Percentiles rank a stretch among this genome's conserved stretches.
phyloP scores from a whole-genome alignment of 1,140 invertebrate genomes.

The Neuroterus valhalla region DNA sequence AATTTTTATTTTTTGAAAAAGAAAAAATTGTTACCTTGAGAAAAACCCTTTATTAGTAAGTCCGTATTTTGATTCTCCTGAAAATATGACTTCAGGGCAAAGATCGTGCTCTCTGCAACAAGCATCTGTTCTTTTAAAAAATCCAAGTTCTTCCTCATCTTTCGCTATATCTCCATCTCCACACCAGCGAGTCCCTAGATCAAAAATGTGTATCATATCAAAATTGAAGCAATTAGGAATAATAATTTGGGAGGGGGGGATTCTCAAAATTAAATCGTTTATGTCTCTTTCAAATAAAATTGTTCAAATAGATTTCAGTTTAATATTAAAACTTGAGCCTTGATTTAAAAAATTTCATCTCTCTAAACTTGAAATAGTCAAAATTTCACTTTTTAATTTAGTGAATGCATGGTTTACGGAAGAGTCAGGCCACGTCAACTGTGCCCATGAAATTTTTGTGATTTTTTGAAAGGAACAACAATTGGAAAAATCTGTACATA shows the following conservation, averaged over 20 bases:
- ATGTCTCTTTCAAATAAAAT: too few species aligned
- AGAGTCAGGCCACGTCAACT: too few species aligned
- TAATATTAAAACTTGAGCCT: too few species aligned
- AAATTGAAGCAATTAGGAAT: neutral
- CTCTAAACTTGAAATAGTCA: too few species aligned
- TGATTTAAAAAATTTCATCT: too few species aligned
- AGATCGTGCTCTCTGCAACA: slow-evolving; percentile 41
- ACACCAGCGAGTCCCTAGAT: slow-evolving; percentile 42
- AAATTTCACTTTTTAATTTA: too few species aligned
- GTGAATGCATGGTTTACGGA: too few species aligned
- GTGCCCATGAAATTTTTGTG: too few species aligned
- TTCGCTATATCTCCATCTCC: slow-evolving; percentile 40
- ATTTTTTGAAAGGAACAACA: too few species aligned
- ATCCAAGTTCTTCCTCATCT: slow-evolving; percentile 38
- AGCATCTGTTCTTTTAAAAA: slow-evolving; percentile 34
- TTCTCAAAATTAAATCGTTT: too few species aligned
- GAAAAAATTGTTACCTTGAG: slow-evolving; percentile 18
- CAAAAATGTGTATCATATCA: neutral
- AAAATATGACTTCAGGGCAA: slow-evolving; percentile 31
- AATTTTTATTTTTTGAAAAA: neutral
- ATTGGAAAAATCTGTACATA: too few species aligned
- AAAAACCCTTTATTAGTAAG: slow-evolving; percentile 34
- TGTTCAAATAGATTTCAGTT: too few species aligned
- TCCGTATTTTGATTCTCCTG: slow-evolving; percentile 34
- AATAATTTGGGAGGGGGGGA: neutral